Conservation (phyloP, 1,140 invertebrate genomes). For the Probaryconus sp. region DNA sequence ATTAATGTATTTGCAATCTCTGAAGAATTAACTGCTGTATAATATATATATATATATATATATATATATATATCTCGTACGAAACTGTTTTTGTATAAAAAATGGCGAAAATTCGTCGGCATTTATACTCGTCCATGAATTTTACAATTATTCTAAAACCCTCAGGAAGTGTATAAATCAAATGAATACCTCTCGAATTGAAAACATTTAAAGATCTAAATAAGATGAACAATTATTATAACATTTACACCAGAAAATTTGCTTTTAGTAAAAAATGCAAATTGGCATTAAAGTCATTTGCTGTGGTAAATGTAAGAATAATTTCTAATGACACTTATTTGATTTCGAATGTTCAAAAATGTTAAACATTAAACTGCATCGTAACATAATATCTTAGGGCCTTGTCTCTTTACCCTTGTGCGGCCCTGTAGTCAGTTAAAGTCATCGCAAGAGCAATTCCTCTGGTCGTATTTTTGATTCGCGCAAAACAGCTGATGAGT, state of each 20-base stretch:
- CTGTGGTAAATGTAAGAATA: too few relatives aligned
- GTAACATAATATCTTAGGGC: slow-evolving; percentile 5
- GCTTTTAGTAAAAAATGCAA: too few relatives aligned
- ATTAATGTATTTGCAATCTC: slow-evolving; percentile 9
- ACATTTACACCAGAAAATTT: too few relatives aligned
- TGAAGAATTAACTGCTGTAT: slow-evolving; percentile 9
- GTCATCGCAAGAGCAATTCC: slow-evolving; percentile 31
- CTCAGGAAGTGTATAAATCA: too few relatives aligned
- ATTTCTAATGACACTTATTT: too few relatives aligned
- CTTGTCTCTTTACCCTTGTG: neutral
- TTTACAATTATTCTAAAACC: slow-evolving; percentile 20
- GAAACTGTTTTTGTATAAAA: slow-evolving; percentile 47
- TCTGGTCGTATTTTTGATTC: slow-evolving; percentile 42
- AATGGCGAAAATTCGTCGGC: slow-evolving; percentile 26
- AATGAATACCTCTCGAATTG: too few relatives aligned
- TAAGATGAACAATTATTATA: slow-evolving; percentile 22
- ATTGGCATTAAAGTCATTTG: too few relatives aligned
- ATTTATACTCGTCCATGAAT: slow-evolving; percentile 28
- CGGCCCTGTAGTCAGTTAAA: slow-evolving; percentile 36
- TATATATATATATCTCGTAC: slow-evolving; percentile 20
- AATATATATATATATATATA: slow-evolving; percentile 13
- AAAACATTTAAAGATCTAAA: too few relatives aligned
- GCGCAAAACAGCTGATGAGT: slow-evolving; percentile 34
- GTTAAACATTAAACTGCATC: neutral
- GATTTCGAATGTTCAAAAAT: slow-evolving; percentile 1